Conservation (phyloP, 2,113 vertebrate genomes). For the Elephas maximus region DNA sequence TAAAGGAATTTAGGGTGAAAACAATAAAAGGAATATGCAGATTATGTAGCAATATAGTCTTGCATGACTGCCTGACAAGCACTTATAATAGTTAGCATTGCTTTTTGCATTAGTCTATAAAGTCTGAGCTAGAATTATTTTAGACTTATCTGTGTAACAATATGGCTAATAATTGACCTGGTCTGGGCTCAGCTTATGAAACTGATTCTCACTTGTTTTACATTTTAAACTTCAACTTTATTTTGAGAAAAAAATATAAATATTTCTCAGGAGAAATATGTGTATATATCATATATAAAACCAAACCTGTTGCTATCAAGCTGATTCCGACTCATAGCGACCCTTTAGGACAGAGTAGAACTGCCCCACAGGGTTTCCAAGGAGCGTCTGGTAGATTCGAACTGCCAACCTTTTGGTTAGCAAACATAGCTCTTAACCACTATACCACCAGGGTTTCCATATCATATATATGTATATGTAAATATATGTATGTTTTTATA, state of each 20-base stretch:
- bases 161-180: neutral
- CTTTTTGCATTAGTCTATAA: neutral
- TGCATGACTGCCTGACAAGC: neutral
- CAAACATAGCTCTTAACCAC: no score
- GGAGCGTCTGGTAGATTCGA: no score
- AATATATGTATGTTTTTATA: neutral
- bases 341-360: no score
- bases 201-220: conserved; percentile 32
- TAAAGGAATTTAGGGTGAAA: neutral
- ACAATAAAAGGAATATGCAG: neutral
- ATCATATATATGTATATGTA: neutral
- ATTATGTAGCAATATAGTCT: neutral
- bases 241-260: conserved; percentile 2
- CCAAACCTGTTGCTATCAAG: no score
- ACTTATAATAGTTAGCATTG: neutral
- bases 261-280: conserved; percentile 21
- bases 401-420: no score
- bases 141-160: neutral
- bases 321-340: no score
- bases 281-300: neutral
- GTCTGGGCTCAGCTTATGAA: neutral
- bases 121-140: conserved; percentile 1
- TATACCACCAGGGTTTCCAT: neutral
- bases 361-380: no score
- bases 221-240: conserved; percentile 38